phyloP scores from a whole-genome alignment of 2,113 vertebrate genomes.

The Lichenostomus cassidix region DNA sequence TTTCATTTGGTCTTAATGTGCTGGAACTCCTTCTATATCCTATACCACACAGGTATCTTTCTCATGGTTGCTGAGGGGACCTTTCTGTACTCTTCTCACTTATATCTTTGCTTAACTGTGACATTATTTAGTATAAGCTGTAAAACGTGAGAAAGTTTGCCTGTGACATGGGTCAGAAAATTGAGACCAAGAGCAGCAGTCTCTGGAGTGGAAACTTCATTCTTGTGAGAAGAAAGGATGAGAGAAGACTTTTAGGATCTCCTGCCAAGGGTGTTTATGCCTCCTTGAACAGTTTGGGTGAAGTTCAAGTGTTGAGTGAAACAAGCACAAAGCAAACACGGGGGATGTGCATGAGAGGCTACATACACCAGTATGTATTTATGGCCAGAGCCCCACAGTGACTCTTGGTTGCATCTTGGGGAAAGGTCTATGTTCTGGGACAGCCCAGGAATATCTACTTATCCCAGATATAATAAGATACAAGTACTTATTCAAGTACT shows the following conservation, averaged over 20 bases:
- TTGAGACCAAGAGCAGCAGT: neutral
- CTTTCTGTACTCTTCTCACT: neutral
- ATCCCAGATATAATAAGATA: neutral
- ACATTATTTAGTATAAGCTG: neutral
- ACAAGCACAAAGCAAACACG: neutral
- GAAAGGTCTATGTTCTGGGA: neutral
- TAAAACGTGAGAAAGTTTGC: neutral
- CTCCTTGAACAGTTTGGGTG: neutral
- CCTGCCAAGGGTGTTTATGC: neutral
- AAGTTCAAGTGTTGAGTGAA: neutral
- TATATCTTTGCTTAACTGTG: neutral
- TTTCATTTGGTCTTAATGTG: neutral
- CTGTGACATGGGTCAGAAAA: neutral
- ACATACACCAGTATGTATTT: accelerated
- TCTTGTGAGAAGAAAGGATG: neutral
- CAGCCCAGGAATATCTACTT: neutral
- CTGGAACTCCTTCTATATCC: neutral
- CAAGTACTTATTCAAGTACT: neutral
- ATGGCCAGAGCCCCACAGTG: neutral
- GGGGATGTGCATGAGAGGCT: neutral
- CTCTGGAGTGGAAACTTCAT: neutral
- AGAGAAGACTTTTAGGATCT: neutral
- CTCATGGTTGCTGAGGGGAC: neutral
- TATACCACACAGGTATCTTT: neutral
- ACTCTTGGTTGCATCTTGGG: neutral